Conservation (phyloP, 2,797 vertebrate genomes). For the Liasis olivaceus region DNA sequence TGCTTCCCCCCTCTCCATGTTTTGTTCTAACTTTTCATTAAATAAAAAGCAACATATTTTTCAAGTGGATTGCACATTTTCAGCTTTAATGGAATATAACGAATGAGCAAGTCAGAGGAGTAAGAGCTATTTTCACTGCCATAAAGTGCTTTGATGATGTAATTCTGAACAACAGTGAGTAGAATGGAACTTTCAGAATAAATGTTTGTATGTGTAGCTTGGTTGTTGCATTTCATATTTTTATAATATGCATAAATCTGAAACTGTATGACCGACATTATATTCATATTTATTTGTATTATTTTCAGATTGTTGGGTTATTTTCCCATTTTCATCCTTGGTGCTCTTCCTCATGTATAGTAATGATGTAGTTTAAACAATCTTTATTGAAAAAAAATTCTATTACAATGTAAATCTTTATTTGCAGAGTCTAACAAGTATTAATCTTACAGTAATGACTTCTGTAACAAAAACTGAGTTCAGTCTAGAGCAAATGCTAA, state of each 20-base stretch:
- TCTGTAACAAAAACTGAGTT: neutral
- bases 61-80: slow-evolving; percentile 84
- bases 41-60: slow-evolving; percentile 83
- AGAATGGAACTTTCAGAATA: slow-evolving; percentile 82
- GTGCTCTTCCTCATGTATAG: fast-evolving
- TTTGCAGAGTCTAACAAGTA: neutral
- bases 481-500: neutral
- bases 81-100: slow-evolving; percentile 83
- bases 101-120: slow-evolving; percentile 78
- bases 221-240: slow-evolving; percentile 58
- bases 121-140: slow-evolving; percentile 84
- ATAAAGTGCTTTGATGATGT: slow-evolving; percentile 83
- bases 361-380: fast-evolving
- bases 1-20: slow-evolving; percentile 39
- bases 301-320: neutral
- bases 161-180: slow-evolving; percentile 77
- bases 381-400: neutral
- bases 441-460: neutral
- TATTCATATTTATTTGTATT: slow-evolving; percentile 26
- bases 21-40: slow-evolving; percentile 73
- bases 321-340: fast-evolving
- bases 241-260: slow-evolving; percentile 45
- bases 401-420: fast-evolving
- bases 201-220: slow-evolving; percentile 81
- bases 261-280: neutral